Percentiles rank a stretch among this genome's conserved stretches.
Conservation (phyloP, 30 jellyfish, hydroid and myxozoan species). For the Nemopilema nomurai region DNA sequence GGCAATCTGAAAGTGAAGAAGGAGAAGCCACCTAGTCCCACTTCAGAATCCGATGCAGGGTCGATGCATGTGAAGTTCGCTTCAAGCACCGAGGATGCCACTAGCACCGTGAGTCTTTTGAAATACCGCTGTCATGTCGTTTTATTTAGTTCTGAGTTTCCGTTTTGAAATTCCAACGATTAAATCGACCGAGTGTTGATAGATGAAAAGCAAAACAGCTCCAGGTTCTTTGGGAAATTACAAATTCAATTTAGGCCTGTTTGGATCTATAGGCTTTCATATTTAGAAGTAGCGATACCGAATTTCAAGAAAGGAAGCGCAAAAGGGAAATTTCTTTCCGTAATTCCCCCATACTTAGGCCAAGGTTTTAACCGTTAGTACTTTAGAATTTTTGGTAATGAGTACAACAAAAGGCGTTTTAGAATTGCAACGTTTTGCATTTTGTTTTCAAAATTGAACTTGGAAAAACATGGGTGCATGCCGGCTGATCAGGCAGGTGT, state of each 20-base stretch:
- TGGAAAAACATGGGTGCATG: background rate
- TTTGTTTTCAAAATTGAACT: background rate
- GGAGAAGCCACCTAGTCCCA: constrained; percentile 33
- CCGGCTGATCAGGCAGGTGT: background rate
- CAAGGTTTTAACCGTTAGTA: background rate
- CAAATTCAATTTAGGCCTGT: background rate
- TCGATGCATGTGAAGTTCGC: constrained; percentile 42
- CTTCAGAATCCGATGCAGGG: constrained; percentile 36
- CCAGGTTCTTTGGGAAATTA: background rate
- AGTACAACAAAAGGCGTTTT: background rate
- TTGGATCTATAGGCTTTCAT: background rate
- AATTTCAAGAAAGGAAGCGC: background rate
- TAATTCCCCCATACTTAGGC: background rate
- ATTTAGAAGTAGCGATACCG: background rate
- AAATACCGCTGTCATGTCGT: constrained; percentile 23
- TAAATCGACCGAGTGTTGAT: background rate
- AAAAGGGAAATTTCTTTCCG: background rate
- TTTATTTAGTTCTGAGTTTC: background rate
- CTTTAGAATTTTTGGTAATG: background rate
- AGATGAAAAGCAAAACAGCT: background rate
- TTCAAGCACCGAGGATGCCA: constrained; percentile 5
- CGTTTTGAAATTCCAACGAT: constrained; percentile 1
- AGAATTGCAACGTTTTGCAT: too few species aligned
- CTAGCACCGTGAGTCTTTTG: constrained; percentile 41
- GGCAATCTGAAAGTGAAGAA: constrained; percentile 14